Evolutionary conservation across 1,140 invertebrate genomes (phyloP), one percentile per base, ranked within the genome.

Genomic region (Drosophila serrata): DNA sequence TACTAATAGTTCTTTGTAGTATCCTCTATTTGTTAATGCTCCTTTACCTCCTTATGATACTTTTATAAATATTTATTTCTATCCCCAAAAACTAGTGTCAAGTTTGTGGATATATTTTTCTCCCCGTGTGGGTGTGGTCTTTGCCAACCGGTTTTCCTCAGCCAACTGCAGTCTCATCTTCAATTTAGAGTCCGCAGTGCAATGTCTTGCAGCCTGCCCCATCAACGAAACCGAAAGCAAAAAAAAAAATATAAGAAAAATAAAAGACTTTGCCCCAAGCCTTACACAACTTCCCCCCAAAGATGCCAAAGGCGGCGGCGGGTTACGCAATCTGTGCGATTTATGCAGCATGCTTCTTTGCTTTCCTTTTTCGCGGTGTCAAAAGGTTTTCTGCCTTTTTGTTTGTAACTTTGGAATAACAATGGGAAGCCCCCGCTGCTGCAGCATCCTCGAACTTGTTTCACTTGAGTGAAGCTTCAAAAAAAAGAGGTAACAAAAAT

Each of bases 201-300:
- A 79, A 79, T 81, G 70, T 73, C 63, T 68, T 40, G 59, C 17
- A 43, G 64, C 51, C 64, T 70, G 57, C 60, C 79, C 65, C 75
- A 79, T 79, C 67, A 42, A 11, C 67, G 33, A 62, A 73, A 55
- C 57, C 33, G 24, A 70, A 68, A 70, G 37, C 68, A 46, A 73
- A 65, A 55, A 64, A 55, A 56, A 51, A 56, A 57, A 68, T 40
- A 31, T 56, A 46, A 51, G n/a, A 56, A 57, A 68, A 45, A 31
- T 60, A 46, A 51, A n/a, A 64, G 61, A 60, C 40, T 51, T 27
- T 76, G 74, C 67, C 70, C 55, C 61, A 60, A 76, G 60, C 69
- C 75, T 91, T 91, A 86, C 81, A 91, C 81, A 91, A 90, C 87
- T 82, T 88, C 70, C 76, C 74, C 69, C 24, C 2, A 24, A 63